Evolutionary conservation across 2,797 vertebrate species (phyloP).

Genomic region (Dromococcyx pavoninus): DNA sequence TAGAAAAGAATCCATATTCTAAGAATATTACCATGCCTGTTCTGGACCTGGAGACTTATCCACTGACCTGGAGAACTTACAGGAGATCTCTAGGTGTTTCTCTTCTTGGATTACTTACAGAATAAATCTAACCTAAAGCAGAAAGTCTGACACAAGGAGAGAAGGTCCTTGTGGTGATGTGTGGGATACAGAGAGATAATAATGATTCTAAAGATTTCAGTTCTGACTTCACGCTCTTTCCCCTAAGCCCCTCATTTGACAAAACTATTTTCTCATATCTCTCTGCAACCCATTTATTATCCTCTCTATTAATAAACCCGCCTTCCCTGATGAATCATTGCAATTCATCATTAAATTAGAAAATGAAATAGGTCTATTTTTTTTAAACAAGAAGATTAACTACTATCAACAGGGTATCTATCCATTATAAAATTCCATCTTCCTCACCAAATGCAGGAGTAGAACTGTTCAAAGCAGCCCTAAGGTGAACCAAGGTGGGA

Average conservation of each 20-base stretch:
- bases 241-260: background rate
- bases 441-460: background rate
- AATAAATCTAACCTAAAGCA: background rate
- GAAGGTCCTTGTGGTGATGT: background rate
- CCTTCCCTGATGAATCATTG: constrained; percentile 40
- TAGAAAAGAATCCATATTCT: background rate
- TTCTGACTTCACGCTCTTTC: background rate
- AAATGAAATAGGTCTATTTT: constrained; percentile 8
- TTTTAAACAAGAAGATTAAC: constrained; percentile 49
- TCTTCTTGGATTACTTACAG: background rate
- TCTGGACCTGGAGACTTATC: background rate
- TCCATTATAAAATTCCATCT: constrained; percentile 48
- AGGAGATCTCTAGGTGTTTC: background rate
- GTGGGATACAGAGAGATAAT: background rate
- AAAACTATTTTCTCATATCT: constrained; percentile 34
- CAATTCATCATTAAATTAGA: constrained; percentile 66
- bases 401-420: constrained; percentile 45
- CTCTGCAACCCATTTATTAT: constrained; percentile 11
- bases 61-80: background rate
- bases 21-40: background rate
- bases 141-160: background rate
- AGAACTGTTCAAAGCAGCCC: background rate
- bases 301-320: constrained; percentile 28
- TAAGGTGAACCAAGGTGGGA: background rate
- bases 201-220: background rate